Conservation (phyloP, 2,113 vertebrate genomes). For the Grus americana region DNA sequence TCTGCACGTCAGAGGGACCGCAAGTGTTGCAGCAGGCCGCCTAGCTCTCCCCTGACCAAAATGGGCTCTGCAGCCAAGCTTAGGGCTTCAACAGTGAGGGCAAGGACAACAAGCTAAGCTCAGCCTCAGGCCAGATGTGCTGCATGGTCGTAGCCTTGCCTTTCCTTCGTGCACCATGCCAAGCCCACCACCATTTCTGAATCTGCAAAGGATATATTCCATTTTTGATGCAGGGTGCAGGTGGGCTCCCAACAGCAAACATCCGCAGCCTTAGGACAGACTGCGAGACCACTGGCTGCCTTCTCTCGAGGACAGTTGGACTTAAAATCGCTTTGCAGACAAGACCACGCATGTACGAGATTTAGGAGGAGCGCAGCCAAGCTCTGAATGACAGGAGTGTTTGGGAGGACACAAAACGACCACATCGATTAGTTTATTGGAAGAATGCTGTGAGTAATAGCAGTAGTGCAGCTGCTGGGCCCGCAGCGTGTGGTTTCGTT, state of each 20-base stretch:
- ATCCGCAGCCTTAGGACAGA: neutral
- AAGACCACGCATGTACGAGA: neutral
- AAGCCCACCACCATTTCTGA: neutral
- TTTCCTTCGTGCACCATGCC: neutral
- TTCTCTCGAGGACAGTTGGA: neutral
- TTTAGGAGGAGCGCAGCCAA: neutral
- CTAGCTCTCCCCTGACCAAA: neutral
- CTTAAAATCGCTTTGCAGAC: neutral
- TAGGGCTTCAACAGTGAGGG: neutral
- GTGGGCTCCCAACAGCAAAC: neutral
- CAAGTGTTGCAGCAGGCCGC: neutral
- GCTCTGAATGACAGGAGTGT: neutral
- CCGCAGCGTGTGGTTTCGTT: neutral
- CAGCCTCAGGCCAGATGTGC: neutral
- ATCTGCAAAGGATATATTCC: neutral
- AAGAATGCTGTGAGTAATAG: neutral
- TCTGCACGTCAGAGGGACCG: neutral
- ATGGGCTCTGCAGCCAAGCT: neutral
- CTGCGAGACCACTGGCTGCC: neutral
- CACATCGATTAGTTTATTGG: neutral
- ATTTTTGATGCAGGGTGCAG: neutral
- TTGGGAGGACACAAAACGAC: neutral
- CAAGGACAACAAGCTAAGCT: neutral
- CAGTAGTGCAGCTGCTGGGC: neutral
- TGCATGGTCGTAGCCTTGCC: neutral